phyloP scores from a whole-genome alignment of 2,797 vertebrate genomes.

The Melanotaenia nigrans region DNA sequence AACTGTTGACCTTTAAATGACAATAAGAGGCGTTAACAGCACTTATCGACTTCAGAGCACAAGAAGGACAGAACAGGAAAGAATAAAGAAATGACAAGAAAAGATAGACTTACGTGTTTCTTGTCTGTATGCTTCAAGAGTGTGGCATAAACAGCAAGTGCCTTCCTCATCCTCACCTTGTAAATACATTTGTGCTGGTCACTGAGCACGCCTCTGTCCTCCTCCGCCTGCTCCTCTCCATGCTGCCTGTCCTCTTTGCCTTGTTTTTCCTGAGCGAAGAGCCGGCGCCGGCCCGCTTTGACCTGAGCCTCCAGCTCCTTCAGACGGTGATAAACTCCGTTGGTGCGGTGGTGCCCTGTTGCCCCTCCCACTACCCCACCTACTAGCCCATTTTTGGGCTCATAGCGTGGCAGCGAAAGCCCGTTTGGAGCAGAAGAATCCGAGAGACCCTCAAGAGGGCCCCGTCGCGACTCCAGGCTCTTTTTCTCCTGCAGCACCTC shows the following conservation, averaged over 20 bases:
- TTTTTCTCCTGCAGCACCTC: constrained; percentile 96
- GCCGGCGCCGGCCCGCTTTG: constrained; percentile 93
- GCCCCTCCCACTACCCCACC: constrained; percentile 75
- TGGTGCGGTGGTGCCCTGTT: constrained; percentile 77
- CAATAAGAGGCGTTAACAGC: constrained; percentile 10
- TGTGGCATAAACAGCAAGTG: constrained; percentile 17
- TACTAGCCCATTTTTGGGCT: constrained; percentile 93
- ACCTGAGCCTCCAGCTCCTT: constrained; percentile 91
- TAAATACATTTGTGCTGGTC: constrained; percentile 99
- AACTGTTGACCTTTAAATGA: constrained; percentile 2
- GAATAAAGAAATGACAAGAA: background rate
- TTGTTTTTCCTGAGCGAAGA: constrained; percentile 98
- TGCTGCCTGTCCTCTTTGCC: constrained; percentile 88
- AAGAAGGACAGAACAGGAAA: constrained; percentile 6
- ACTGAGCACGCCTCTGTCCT: constrained; percentile 88
- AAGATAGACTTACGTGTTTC: constrained; percentile 5
- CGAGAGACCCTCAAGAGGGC: constrained; percentile 92
- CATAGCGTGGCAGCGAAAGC: constrained; percentile 92
- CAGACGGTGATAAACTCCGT: constrained; percentile 90
- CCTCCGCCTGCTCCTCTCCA: constrained; percentile 84
- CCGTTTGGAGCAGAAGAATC: constrained; percentile 87
- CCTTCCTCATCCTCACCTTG: constrained; percentile 85
- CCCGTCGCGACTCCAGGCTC: constrained; percentile 90
- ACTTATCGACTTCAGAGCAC: constrained; percentile 14
- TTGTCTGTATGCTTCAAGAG: constrained; percentile 26